Evolutionary conservation across 2,797 vertebrate genomes (phyloP), one percentile per base, ranked within the genome.

Genomic region (Phoeniculus purpureus): DNA sequence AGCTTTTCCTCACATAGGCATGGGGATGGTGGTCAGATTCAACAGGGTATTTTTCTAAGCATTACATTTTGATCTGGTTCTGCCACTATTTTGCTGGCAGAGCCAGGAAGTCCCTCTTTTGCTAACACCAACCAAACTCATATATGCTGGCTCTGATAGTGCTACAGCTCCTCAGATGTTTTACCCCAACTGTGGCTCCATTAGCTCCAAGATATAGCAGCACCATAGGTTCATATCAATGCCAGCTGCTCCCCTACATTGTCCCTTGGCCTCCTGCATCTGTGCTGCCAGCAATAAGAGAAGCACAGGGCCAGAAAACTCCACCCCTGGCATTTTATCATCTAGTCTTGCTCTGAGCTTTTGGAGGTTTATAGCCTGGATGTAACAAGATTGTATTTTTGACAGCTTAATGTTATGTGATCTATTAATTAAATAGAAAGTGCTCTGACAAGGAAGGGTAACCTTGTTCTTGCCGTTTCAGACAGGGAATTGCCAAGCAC

Each of bases 351-450:
- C 86, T 85, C 40, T 67, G 56, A 85, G 81, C 29, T 29, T 50
- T 47, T 31, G 32, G 67, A 93, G 71, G 40, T 68, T 59, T 21
- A 59, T 47, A 80, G 64, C 67, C 84, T 62, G 37, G 55, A 56
- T 89, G 40, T 75, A 85, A 75, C 47, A 64, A 72, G 77, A 70
- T 43, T 56, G 59, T 84, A 6, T 80, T 94, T 85, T 81, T 92
- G 73, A 90, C 87, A 95, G 68, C 40, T 81, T 65, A 59, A 34
- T 27, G 3, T 92, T 65, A 43, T 79, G 79, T 31, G 47, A 48
- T 76, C 81, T 92, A 50, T 78, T 85, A 87, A 91, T 93, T 91
- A 76, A 73, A 72, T 13, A 27, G 58, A 68, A 78, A 6, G 4
- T 70, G 64, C 29, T 82, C 31, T 79, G 83, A 78, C 40, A 45